Evolutionary conservation across 1,140 invertebrate species (phyloP).

Genomic region (Euura saliciscinereae): DNA sequence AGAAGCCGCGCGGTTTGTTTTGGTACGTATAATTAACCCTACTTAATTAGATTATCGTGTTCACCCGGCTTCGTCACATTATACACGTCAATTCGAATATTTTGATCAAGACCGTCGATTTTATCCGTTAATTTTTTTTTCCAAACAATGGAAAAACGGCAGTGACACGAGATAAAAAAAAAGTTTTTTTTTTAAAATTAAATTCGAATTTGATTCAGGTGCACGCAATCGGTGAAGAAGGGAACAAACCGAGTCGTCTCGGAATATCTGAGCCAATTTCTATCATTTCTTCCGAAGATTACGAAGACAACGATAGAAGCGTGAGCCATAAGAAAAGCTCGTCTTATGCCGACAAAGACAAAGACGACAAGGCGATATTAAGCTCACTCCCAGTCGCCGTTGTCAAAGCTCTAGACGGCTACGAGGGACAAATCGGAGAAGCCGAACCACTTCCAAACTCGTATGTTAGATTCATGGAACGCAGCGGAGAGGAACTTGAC

Average conservation of each 20-base stretch:
- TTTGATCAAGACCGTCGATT: not conserved
- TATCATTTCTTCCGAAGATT: constrained; percentile 46
- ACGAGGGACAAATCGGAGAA: constrained; percentile 73
- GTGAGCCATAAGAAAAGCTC: constrained; percentile 31
- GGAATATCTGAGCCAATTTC: constrained; percentile 48
- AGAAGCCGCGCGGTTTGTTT: constrained; percentile 48
- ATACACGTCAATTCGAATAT: no score
- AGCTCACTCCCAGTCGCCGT: constrained; percentile 78
- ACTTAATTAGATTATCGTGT: not conserved
- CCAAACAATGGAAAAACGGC: no score
- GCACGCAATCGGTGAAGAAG: constrained; percentile 49
- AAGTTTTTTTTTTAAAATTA: constrained; percentile 2
- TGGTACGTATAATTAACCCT: constrained; percentile 36
- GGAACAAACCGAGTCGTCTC: constrained; percentile 47
- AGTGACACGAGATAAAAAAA: not conserved
- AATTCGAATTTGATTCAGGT: constrained; percentile 37
- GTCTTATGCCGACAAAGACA: constrained; percentile 43
- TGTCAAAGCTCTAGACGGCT: constrained; percentile 79
- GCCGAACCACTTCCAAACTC: constrained; percentile 79
- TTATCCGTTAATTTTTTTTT: no score
- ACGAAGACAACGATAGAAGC: constrained; percentile 43
- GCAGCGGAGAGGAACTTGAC: constrained; percentile 92
- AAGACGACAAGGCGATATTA: constrained; percentile 52
- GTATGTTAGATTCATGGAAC: constrained; percentile 93
- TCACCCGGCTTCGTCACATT: no score